A percentile compares a stretch with the other conserved stretches of the same genome.
These are phyloP conservation scores for Netelia virgata DNA, from an alignment of 2,888 invertebrate genomes.

Conservation along the genomic window DNA sequence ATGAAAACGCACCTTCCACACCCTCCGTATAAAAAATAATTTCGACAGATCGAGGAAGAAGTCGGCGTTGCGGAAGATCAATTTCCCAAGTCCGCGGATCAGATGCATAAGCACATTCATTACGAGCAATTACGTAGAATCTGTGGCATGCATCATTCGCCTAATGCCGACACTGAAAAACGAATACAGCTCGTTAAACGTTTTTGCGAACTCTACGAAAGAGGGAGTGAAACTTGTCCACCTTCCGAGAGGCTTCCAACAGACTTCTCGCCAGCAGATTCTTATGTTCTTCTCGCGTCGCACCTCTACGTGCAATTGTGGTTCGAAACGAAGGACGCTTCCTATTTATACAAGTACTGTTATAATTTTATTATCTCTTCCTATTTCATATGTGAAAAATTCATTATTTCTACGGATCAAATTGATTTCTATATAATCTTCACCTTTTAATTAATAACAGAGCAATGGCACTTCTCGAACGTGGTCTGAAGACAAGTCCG, in stretches of 20 bases:
- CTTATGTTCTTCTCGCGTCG: constrained; percentile 92
- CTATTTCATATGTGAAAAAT: not conserved
- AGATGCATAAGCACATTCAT: constrained; percentile 94
- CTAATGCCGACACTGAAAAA: constrained; percentile 76
- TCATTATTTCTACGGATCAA: constrained; percentile 9
- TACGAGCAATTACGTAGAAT: constrained; percentile 91
- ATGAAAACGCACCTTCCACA: not conserved
- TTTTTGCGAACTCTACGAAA: constrained; percentile 80
- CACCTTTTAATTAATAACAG: constrained; percentile 71
- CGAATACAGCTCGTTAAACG: constrained; percentile 78
- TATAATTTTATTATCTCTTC: constrained; percentile 24
- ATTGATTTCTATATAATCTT: not conserved
- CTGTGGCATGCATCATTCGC: constrained; percentile 88
- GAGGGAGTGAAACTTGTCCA: constrained; percentile 80
- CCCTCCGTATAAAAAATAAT: not conserved
- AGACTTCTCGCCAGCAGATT: constrained; percentile 91
- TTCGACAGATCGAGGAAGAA: constrained; percentile 78
- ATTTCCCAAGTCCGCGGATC: constrained; percentile 86
- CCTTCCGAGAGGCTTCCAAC: constrained; percentile 87
- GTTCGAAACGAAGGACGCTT: constrained; percentile 84
- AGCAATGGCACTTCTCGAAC: constrained; percentile 80
- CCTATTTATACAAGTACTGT: constrained; percentile 82
- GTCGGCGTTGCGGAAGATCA: constrained; percentile 81
- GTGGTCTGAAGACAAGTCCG: constrained; percentile 87
- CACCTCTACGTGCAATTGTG: constrained; percentile 88